Evolutionary conservation across 2,797 vertebrate genomes (phyloP), one percentile per base, ranked within the genome.

Genomic region (Poeciliopsis presidionis): DNA sequence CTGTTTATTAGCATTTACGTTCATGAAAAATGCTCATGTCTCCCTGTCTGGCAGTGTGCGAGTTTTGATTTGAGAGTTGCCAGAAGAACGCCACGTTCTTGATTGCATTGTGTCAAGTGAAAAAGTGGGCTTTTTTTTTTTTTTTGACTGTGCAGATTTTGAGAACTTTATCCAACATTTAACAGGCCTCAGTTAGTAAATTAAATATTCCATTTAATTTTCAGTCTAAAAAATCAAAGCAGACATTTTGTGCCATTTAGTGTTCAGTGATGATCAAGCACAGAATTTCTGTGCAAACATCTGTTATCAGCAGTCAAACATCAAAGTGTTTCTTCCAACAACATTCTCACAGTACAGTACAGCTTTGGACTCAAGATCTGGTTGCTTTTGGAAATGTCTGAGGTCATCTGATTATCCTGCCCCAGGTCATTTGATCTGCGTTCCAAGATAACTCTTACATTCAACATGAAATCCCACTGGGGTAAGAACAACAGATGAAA

Each of bases 401-500:
- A 8, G 47, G 87, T 88, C 84, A 90, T 92, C 84, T 89, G 81
- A 90, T 89, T 86, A 67, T 75, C 77, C 59, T 70, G 61, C 57
- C 79, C 57, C 41, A 33, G 72, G 61, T 72, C 4, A 41, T 90
- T 91, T 90, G 83, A 91, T 91, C 89, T 84, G 70, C 76, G 57
- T 84, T 84, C 79, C 49, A 76, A 74, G 45, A 78, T 83, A 74
- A 77, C n/a, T 76, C 80, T 77, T 25, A 55, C 73, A 81, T 88
- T 81, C 74, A 74, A 61, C 59, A 22, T 12, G 12, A 73, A 72
- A 25, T 83, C 67, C 73, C 78, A 70, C 49, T 85, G 77, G 71
- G 80, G 47, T 67, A 82, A 87, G 46, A 87, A 85, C 71, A 92
- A 89, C 85, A 90, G 85, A 80, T 86, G 39, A 90, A 91, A 87